Conservation (phyloP, 2,888 invertebrate genomes). For the Pharmacophagus antenor region DNA sequence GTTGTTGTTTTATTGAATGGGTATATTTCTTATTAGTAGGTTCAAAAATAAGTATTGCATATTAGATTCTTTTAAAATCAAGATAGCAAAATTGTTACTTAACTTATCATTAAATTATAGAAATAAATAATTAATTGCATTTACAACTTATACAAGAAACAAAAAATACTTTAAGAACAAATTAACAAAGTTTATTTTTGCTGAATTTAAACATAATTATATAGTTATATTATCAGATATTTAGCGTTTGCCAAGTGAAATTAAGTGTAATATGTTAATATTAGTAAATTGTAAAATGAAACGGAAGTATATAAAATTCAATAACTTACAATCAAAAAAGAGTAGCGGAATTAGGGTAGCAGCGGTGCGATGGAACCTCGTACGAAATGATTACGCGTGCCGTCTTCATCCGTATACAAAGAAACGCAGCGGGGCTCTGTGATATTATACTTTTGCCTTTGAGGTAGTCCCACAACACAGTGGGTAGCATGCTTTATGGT, state of each 20-base stretch:
- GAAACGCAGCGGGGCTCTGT: constrained; percentile 76
- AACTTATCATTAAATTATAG: too few species aligned
- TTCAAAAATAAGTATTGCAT: too few species aligned
- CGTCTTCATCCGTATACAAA: constrained; percentile 76
- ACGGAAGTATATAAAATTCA: constrained; percentile 72
- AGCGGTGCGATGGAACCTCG: constrained; percentile 69
- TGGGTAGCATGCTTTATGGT: constrained; percentile 78
- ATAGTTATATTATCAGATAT: constrained; percentile 1
- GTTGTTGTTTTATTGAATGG: constrained; percentile 11
- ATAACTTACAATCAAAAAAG: constrained; percentile 78
- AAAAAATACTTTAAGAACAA: too few species aligned
- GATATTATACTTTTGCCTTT: constrained; percentile 78
- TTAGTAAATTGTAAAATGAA: constrained; percentile 66
- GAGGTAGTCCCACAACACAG: constrained; percentile 72
- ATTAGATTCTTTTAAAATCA: too few species aligned
- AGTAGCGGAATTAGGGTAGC: constrained; percentile 71
- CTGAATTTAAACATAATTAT: background rate
- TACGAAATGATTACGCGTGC: constrained; percentile 77
- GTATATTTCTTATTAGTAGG: too few species aligned
- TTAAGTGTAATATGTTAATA: constrained; percentile 50
- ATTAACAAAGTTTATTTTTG: too few species aligned
- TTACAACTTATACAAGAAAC: too few species aligned
- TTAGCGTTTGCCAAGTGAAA: background rate
- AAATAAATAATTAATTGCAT: too few species aligned
- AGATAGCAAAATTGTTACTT: too few species aligned